Evolutionary conservation across 2,113 vertebrate genomes (phyloP).

Genomic region (Leptocoma aspasia): DNA sequence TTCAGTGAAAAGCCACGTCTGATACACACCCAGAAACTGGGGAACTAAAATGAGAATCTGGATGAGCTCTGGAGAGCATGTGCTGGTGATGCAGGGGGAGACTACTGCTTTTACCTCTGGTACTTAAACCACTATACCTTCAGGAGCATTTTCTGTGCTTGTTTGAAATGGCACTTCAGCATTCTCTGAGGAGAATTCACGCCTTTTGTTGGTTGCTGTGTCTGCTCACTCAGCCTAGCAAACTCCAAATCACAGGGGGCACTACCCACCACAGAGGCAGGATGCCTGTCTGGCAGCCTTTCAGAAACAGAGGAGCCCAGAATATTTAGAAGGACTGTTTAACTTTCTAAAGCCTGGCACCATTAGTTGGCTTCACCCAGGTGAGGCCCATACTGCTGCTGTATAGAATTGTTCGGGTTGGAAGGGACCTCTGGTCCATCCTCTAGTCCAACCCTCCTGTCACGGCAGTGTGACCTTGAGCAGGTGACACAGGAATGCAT

Average conservation of each 20-base stretch:
- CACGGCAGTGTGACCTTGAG: accelerated
- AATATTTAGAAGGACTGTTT: background rate
- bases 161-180: background rate
- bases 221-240: background rate
- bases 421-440: background rate
- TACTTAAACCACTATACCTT: background rate
- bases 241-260: background rate
- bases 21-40: background rate
- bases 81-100: background rate
- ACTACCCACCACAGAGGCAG: background rate
- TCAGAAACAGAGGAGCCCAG: background rate
- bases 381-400: background rate
- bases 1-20: background rate
- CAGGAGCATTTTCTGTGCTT: background rate
- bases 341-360: background rate
- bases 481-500: background rate
- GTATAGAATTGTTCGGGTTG: background rate
- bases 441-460: too few species aligned
- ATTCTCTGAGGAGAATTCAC: background rate
- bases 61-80: background rate
- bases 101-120: background rate
- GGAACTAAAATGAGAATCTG: background rate
- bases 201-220: background rate
- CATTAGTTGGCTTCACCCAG: background rate
- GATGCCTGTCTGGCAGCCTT: background rate